Evolutionary conservation across 2,113 vertebrate species (phyloP), one percentile per base, ranked within the genome.

Genomic region (Prietella phreatophila): DNA sequence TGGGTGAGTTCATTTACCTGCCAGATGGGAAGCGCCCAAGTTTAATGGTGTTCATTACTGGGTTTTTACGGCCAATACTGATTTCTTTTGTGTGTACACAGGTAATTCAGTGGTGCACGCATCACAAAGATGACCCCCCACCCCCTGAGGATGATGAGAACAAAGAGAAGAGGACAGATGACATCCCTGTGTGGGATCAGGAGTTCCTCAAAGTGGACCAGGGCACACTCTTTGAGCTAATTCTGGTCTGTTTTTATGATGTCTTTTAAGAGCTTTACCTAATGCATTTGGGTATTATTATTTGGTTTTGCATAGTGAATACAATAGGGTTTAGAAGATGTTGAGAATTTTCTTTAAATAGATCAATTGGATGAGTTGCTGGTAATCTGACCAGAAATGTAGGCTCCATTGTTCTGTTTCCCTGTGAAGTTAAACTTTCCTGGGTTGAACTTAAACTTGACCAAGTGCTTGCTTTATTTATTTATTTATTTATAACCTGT

Each of bases 171-270:
- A 96, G 98, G 93, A 99, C 98, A 56, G 98, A 99, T 90, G 98
- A 99, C 93, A 99, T 99, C 92, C 98, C 98, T 67, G 98, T 99
- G 80, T 99, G 98, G 98, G 98, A 99, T 94, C 98, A 99, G 93
- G 98, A 99, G 93, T 99, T 99, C 93, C 97, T 99, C 89, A 99
- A 99, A 96, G 98, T 99, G 92, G 98, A 99, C 95, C 98, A 99
- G 91, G 98, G 98, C 92, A 99, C 98, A 22, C 96, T 99, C 86
- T 99, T 99, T 94, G 98, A 99, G 90, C 98, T 99, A 86, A 99
- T 99, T 93, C 94, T 99, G 97, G 98, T 99, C 3, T 50, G 36
- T 33, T 22, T 67, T 33, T 11, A 10, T 39, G 15, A 42, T 67
- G 78, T 87, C 50, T 47, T 69, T 80, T 47, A 25, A 47, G 11